Evolutionary conservation across 2,113 vertebrate species (phyloP).

Genomic region (Amphilophus citrinellus): DNA sequence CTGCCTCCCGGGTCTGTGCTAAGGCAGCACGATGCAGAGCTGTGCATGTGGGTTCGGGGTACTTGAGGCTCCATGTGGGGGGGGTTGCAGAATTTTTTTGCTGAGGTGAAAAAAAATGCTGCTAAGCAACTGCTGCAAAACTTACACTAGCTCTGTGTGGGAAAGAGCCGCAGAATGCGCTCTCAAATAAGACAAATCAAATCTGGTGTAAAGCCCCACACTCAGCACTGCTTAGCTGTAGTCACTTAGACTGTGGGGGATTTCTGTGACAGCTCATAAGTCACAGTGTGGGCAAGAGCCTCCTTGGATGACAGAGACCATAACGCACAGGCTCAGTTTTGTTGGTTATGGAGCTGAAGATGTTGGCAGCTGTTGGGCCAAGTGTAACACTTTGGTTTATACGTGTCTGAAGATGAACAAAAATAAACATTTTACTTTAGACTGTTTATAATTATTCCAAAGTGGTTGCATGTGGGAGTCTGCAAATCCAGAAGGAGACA

Average conservation of each 20-base stretch:
- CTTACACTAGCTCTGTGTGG: conserved; percentile 69
- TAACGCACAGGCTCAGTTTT: conserved; percentile 21
- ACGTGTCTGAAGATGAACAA: not conserved
- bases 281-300: conserved; percentile 39
- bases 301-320: conserved; percentile 31
- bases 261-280: conserved; percentile 63
- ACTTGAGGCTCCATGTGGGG: conserved; percentile 14
- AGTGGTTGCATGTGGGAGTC: conserved; percentile 2
- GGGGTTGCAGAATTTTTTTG: conserved; percentile 18
- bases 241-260: conserved; percentile 60
- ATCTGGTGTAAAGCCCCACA: conserved; percentile 61
- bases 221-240: conserved; percentile 55
- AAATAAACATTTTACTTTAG: not conserved
- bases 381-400: not conserved
- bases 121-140: conserved; percentile 78
- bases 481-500: conserved; percentile 11
- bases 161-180: conserved; percentile 71
- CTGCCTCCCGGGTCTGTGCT: conserved; percentile 61
- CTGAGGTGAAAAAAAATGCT: conserved; percentile 41
- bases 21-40: conserved; percentile 39
- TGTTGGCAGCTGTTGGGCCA: conserved; percentile 40
- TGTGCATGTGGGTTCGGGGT: conserved; percentile 35
- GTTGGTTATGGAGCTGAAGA: conserved; percentile 18
- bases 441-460: not conserved
- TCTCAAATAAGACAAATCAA: conserved; percentile 75